These are phyloP conservation scores for Arnoldichthys spilopterus DNA, from an alignment of 2,797 vertebrate genomes.

Conservation along the genomic window DNA sequence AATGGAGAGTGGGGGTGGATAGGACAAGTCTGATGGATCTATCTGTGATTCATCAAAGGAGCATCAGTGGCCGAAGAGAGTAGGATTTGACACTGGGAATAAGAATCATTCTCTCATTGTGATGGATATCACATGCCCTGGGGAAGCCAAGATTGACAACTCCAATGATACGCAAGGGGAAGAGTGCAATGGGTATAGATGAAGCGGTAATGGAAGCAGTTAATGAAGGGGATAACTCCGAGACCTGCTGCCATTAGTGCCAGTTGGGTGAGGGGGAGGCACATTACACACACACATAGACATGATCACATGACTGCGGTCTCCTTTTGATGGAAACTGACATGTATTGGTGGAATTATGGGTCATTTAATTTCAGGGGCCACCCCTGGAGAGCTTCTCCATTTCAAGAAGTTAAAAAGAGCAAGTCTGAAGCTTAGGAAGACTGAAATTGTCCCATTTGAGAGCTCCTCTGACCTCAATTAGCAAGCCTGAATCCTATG, in stretches of 20 bases:
- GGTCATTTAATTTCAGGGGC: conserved; percentile 70
- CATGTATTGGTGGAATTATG: conserved; percentile 66
- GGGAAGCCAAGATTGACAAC: conserved; percentile 65
- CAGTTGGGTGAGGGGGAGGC: conserved; percentile 21
- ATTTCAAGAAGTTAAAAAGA: conserved; percentile 68
- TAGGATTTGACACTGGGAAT: conserved; percentile 27
- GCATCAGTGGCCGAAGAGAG: conserved; percentile 10
- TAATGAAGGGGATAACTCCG: conserved; percentile 64
- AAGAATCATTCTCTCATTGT: conserved; percentile 33
- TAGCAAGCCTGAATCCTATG: conserved; percentile 60
- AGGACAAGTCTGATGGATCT: conserved; percentile 10
- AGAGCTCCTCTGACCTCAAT: conserved; percentile 72
- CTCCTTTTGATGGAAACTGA: conserved; percentile 48
- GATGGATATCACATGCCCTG: conserved; percentile 50
- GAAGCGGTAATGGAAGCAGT: conserved; percentile 61
- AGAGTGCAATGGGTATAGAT: conserved; percentile 39
- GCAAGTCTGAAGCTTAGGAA: conserved; percentile 54
- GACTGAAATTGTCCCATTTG: conserved; percentile 62
- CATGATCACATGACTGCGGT: conserved; percentile 21
- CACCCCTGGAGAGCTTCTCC: conserved; percentile 63
- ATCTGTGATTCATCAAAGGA: conserved; percentile 28
- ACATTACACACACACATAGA: background rate
- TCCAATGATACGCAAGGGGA: conserved; percentile 59
- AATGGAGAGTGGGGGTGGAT: conserved; percentile 33
- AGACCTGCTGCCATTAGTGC: conserved; percentile 57